These are phyloP conservation scores for Chrysolina haemoptera DNA, from an alignment of 2,888 invertebrate genomes.

Conservation along the genomic window DNA sequence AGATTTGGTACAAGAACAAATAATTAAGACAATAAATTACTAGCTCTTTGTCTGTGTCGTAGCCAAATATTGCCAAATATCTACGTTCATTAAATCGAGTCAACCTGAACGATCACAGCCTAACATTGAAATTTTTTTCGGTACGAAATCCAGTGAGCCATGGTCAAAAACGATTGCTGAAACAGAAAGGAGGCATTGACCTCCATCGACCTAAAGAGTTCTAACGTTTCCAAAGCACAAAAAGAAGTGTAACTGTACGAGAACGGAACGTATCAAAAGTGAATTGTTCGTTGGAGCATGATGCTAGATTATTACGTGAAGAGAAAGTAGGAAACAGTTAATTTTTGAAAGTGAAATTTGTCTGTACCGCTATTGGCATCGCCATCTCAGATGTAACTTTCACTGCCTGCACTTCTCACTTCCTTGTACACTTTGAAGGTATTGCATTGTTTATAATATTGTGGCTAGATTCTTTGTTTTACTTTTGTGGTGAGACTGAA, in stretches of 20 bases:
- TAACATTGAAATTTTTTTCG: conserved; percentile 21
- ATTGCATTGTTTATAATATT: conserved; percentile 11
- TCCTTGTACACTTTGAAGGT: conserved; percentile 13
- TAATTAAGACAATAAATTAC: too few relatives aligned
- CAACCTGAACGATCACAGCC: conserved; percentile 4
- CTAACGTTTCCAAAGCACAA: conserved; percentile 26
- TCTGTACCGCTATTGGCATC: conserved; percentile 38
- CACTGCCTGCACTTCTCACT: conserved; percentile 26
- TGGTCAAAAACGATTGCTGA: conserved; percentile 19
- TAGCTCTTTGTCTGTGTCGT: background rate
- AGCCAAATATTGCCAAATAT: conserved; percentile 12
- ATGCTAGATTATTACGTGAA: conserved; percentile 52
- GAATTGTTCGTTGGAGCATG: conserved; percentile 48
- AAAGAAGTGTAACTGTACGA: background rate
- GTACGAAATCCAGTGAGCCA: conserved; percentile 10
- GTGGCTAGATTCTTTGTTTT: conserved; percentile 13
- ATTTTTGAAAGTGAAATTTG: conserved; percentile 64
- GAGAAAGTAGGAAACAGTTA: conserved; percentile 65
- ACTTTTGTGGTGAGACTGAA: conserved; percentile 6
- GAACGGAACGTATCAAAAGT: conserved; percentile 41
- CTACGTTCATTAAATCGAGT: background rate
- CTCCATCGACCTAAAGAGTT: conserved; percentile 12
- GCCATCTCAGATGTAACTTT: conserved; percentile 31
- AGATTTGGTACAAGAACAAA: too few relatives aligned
- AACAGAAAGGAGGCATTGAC: conserved; percentile 20